Evolutionary conservation across 53 echinoderm and acorn worm species (phyloP).

Genomic region (Mesocentrotus franciscanus): DNA sequence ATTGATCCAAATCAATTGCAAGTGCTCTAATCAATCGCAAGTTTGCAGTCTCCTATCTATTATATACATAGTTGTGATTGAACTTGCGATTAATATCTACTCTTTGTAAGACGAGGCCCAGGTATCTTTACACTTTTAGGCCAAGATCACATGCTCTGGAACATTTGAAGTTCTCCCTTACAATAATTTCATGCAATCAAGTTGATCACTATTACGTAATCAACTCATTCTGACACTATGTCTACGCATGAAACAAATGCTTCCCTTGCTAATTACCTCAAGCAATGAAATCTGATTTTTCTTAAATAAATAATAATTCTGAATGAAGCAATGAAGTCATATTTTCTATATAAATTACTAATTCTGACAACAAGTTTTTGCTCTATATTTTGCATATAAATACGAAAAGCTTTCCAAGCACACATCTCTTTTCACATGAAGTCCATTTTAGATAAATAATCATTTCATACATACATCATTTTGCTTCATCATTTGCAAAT

Average conservation of each 20-base stretch:
- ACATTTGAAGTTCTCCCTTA: not conserved
- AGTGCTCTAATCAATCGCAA: no score
- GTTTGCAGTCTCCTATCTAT: no score
- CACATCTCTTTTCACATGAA: not conserved
- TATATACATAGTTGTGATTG: no score
- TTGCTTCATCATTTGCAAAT: not conserved
- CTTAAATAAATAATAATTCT: not conserved
- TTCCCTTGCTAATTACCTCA: not conserved
- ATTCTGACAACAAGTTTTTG: not conserved
- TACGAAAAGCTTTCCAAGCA: not conserved
- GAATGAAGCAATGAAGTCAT: not conserved
- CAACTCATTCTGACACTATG: not conserved
- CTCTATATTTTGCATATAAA: conserved; percentile 6
- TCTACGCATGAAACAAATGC: not conserved
- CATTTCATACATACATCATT: not conserved
- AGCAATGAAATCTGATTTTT: not conserved
- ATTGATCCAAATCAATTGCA: no score
- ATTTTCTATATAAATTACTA: not conserved
- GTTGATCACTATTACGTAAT: not conserved
- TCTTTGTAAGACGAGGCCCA: no score
- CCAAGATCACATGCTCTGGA: not conserved
- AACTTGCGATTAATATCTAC: no score
- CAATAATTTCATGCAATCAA: not conserved
- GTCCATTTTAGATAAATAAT: not conserved
- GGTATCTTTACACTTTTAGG: no score